A percentile compares a stretch with the other conserved stretches of the same genome.
Conservation (phyloP, 2,113 vertebrate genomes). For the Psilopsiagon aymara region DNA sequence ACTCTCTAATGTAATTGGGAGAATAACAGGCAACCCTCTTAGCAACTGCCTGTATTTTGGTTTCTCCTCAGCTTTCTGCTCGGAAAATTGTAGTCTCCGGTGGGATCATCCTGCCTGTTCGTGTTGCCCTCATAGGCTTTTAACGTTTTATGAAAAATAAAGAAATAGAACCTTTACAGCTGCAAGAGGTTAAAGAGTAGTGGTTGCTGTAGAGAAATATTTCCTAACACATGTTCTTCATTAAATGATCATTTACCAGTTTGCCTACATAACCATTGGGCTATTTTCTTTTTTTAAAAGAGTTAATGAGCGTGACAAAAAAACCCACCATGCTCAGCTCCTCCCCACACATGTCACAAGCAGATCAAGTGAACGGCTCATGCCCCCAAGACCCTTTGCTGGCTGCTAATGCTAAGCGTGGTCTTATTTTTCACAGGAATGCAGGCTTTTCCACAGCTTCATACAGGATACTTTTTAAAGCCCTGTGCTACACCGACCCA, state of each 20-base stretch:
- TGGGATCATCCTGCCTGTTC: slow-evolving; percentile 26
- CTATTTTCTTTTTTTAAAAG: slow-evolving; percentile 16
- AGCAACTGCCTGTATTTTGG: slow-evolving; percentile 44
- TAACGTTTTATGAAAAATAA: slow-evolving; percentile 56
- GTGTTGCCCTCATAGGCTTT: neutral
- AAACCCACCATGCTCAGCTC: neutral
- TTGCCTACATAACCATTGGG: slow-evolving; percentile 26
- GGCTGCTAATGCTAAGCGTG: neutral
- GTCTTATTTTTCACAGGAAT: neutral
- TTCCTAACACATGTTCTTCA: slow-evolving; percentile 45
- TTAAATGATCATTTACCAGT: slow-evolving; percentile 55
- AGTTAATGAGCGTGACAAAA: slow-evolving; percentile 10
- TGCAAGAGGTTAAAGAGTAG: slow-evolving; percentile 44
- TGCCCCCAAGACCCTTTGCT: neutral
- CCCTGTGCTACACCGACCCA: neutral
- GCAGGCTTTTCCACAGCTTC: slow-evolving; percentile 12
- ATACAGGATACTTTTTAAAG: slow-evolving; percentile 11
- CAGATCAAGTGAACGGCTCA: neutral
- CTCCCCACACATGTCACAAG: neutral
- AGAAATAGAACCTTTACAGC: slow-evolving; percentile 51
- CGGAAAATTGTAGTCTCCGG: slow-evolving; percentile 24
- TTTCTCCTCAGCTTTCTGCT: slow-evolving; percentile 24
- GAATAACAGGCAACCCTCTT: slow-evolving; percentile 36
- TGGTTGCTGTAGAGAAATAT: slow-evolving; percentile 23
- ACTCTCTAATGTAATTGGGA: slow-evolving; percentile 49